phyloP scores from a whole-genome alignment of 2,113 vertebrate genomes.

The Oryzias javanicus region DNA sequence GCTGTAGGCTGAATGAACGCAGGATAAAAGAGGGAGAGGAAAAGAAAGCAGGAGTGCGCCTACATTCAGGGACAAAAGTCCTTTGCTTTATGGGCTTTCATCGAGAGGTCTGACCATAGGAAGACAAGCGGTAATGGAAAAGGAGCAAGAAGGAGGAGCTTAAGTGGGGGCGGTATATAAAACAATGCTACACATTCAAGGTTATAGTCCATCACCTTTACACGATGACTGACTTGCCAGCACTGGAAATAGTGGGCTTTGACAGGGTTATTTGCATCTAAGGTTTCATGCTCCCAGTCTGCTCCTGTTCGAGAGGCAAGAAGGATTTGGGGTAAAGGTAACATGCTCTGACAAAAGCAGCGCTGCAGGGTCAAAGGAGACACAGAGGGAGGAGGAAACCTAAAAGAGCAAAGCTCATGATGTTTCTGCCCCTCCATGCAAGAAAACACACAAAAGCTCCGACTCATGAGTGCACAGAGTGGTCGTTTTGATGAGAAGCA shows the following conservation, averaged over 20 bases:
- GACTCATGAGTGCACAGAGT: conserved; percentile 29
- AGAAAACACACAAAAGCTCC: conserved; percentile 12
- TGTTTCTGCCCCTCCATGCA: conserved; percentile 3
- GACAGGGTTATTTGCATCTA: conserved; percentile 6
- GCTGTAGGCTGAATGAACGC: conserved; percentile 56
- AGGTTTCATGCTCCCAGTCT: conserved; percentile 7
- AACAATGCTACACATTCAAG: conserved; percentile 50
- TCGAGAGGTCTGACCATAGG: conserved; percentile 38
- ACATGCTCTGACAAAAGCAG: conserved; percentile 6
- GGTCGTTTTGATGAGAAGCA: conserved; percentile 26
- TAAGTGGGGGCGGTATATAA: conserved; percentile 16
- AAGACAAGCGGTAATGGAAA: conserved; percentile 7
- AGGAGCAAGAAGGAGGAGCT: conserved; percentile 9
- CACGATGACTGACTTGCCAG: conserved; percentile 3
- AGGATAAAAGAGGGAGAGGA: conserved; percentile 40
- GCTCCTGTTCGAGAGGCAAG: background rate
- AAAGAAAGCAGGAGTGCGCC: conserved; percentile 32
- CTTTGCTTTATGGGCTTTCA: conserved; percentile 43
- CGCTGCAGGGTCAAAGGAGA: conserved; percentile 19
- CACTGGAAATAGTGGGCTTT: conserved; percentile 6
- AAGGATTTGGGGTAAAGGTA: conserved; percentile 40
- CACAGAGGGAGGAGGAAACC: conserved; percentile 15
- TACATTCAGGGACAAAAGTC: conserved; percentile 40
- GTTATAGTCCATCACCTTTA: conserved; percentile 32
- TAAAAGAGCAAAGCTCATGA: conserved; percentile 12